Percentiles rank a stretch among this genome's conserved stretches.
Conservation (phyloP, 1,140 invertebrate species). For the Drusus annulatus region DNA sequence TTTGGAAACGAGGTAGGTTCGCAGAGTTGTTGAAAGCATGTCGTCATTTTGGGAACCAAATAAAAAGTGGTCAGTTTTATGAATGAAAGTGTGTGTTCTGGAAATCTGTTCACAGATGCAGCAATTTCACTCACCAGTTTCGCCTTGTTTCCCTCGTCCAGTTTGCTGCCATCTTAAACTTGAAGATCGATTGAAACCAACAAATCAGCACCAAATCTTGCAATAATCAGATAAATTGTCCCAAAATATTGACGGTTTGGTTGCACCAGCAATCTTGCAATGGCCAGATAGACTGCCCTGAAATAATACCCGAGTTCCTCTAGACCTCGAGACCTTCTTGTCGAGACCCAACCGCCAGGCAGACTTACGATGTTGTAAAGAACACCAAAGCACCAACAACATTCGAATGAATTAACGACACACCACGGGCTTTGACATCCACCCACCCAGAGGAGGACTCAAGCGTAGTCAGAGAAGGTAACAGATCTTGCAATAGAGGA, state of each 20-base stretch:
- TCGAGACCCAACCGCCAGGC: slow-evolving; percentile 14
- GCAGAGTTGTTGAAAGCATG: too few species aligned
- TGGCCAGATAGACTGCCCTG: too few species aligned
- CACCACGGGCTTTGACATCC: slow-evolving; percentile 13
- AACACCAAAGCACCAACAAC: slow-evolving; percentile 38
- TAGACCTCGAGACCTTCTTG: slow-evolving; percentile 8
- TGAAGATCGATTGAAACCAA: too few species aligned
- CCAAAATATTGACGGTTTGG: too few species aligned
- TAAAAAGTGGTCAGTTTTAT: neutral
- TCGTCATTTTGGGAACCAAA: neutral
- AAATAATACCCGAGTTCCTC: neutral
- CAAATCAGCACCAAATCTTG: too few species aligned
- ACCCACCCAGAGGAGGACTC: slow-evolving; percentile 2
- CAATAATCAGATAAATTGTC: too few species aligned
- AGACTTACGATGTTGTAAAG: slow-evolving; percentile 20
- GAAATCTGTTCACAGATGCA: slow-evolving; percentile 43
- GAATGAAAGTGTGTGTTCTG: neutral
- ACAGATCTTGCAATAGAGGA: slow-evolving; percentile 42
- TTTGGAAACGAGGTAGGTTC: too few species aligned
- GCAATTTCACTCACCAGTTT: slow-evolving; percentile 42
- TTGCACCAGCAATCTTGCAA: too few species aligned
- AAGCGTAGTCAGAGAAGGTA: slow-evolving; percentile 21
- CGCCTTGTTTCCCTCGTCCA: too few species aligned
- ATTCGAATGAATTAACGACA: slow-evolving; percentile 29
- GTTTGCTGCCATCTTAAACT: too few species aligned